phyloP scores from a whole-genome alignment of 2,797 vertebrate genomes.

The Acipenser oxyrinchus region DNA sequence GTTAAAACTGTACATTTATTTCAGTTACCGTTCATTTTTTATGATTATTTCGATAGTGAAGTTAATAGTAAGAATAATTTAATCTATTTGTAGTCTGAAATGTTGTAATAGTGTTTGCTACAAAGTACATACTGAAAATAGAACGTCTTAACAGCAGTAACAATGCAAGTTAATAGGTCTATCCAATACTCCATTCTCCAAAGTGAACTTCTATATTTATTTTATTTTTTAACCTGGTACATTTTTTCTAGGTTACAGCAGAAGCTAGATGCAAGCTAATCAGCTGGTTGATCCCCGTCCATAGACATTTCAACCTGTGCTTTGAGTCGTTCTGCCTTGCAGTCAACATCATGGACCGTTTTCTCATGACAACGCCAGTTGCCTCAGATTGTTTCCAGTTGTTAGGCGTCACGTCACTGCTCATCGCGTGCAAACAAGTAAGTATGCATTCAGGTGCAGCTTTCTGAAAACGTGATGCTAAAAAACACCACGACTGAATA shows the following conservation, averaged over 20 bases:
- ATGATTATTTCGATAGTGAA: too few relatives aligned
- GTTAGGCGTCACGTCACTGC: constrained; percentile 76
- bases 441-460: constrained; percentile 1
- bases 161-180: too few relatives aligned
- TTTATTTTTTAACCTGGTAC: neutral
- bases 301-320: constrained; percentile 71
- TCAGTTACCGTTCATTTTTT: too few relatives aligned
- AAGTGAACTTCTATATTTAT: neutral
- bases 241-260: constrained; percentile 63
- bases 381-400: constrained; percentile 91
- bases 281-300: constrained; percentile 85
- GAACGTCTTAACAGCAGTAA: too few relatives aligned
- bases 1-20: constrained; percentile 1
- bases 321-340: constrained; percentile 86
- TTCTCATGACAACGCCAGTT: constrained; percentile 76
- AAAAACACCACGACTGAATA: too few relatives aligned
- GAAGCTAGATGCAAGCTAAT: constrained; percentile 80
- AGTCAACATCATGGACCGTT: constrained; percentile 85
- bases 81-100: neutral
- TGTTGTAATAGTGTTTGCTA: neutral
- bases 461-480: too few relatives aligned
- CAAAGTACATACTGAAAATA: too few relatives aligned
- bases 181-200: too few relatives aligned
- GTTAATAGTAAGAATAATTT: neutral
- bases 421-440: constrained; percentile 89